A percentile compares a stretch with the other conserved stretches of the same genome.
Evolutionary conservation across 2,797 vertebrate genomes (phyloP).

Genomic region (Vespertilio murinus): DNA sequence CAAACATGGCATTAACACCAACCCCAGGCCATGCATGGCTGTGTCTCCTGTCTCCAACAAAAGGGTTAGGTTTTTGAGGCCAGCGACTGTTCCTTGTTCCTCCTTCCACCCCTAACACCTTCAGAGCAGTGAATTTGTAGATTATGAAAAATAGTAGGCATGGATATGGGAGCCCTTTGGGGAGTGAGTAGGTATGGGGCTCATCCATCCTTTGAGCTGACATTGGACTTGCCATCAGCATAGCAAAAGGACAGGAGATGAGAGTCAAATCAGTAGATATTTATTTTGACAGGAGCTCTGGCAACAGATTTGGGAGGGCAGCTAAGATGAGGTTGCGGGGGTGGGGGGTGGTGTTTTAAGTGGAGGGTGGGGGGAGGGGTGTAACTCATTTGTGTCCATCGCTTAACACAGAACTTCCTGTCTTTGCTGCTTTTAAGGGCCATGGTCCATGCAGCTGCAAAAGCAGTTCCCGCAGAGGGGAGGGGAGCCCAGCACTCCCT

Average conservation of each 20-base stretch:
- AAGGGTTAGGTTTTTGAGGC: background rate
- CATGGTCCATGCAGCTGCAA: background rate
- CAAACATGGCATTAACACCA: background rate
- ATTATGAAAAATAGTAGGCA: background rate
- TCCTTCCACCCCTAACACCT: background rate
- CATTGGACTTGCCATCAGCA: background rate
- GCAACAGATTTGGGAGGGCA: background rate
- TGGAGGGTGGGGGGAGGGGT: no score
- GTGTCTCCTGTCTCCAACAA: background rate
- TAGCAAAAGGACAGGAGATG: background rate
- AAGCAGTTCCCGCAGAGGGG: background rate
- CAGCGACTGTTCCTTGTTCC: background rate
- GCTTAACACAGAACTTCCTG: background rate
- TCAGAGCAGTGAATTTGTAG: background rate
- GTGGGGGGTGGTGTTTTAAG: no score
- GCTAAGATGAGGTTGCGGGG: background rate
- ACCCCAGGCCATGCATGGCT: background rate
- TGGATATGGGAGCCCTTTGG: background rate
- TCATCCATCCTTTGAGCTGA: no score
- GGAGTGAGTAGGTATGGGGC: background rate
- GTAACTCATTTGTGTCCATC: background rate
- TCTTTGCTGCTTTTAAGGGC: background rate
- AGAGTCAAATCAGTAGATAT: background rate
- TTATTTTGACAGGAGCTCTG: constrained; percentile 15
- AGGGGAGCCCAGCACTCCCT: background rate